Evolutionary conservation across 2,797 vertebrate species (phyloP).

Genomic region (Pyrocephalus nanus): DNA sequence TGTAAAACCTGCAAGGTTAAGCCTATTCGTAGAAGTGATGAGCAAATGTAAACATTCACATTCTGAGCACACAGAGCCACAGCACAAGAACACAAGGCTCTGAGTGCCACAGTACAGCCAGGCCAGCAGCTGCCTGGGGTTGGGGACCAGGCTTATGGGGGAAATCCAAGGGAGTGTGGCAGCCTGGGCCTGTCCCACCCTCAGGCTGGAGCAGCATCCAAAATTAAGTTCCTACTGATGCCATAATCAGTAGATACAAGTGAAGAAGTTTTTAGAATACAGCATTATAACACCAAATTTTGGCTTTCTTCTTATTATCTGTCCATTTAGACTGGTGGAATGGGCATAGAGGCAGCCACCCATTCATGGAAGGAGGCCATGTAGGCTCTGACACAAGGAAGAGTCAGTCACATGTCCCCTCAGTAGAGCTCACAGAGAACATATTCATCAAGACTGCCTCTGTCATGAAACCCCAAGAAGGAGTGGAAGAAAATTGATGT

Average conservation of each 20-base stretch:
- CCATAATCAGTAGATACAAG: not conserved
- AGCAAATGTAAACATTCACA: not conserved
- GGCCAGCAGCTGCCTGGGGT: not conserved
- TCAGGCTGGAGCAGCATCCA: not conserved
- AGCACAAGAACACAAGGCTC: not conserved
- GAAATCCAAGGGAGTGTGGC: rapidly evolving
- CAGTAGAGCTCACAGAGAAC: not conserved
- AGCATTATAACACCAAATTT: not conserved
- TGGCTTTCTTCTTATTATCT: not conserved
- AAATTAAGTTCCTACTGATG: not conserved
- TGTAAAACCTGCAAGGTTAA: not conserved
- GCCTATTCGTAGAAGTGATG: not conserved
- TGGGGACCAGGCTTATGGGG: rapidly evolving
- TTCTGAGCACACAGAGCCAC: not conserved
- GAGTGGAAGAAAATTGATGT: not conserved
- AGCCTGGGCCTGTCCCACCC: not conserved
- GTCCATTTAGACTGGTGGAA: not conserved
- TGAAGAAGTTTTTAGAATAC: not conserved
- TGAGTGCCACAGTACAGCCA: rapidly evolving
- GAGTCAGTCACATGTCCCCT: not conserved
- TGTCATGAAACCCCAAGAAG: not conserved
- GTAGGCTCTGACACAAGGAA: not conserved
- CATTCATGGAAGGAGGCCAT: not conserved
- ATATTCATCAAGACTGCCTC: not conserved
- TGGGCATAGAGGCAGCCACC: not conserved